A percentile compares a stretch with the other conserved stretches of the same genome.
phyloP scores from a whole-genome alignment of 1,140 invertebrate species.

The Spodoptera frugiperda region DNA sequence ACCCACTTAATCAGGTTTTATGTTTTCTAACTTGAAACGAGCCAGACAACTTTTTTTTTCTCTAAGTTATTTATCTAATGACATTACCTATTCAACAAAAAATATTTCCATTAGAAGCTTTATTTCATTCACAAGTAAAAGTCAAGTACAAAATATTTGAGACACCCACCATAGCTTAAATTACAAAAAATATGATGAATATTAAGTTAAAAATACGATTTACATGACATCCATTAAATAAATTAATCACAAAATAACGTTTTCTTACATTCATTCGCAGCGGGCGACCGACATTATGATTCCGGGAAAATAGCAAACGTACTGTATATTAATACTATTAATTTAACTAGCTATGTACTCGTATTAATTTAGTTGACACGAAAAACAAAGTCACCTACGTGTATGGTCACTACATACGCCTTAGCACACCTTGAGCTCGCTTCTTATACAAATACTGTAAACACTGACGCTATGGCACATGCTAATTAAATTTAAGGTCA shows the following conservation, averaged over 20 bases:
- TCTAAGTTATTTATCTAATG: too few relatives aligned
- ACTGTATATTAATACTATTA: conserved; percentile 41
- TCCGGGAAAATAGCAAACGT: conserved; percentile 24
- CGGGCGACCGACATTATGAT: conserved; percentile 9
- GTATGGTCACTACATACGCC: background rate
- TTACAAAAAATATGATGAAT: conserved; percentile 44
- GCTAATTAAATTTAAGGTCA: conserved; percentile 32
- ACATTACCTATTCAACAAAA: too few relatives aligned
- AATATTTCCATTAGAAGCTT: too few relatives aligned
- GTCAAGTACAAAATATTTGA: conserved; percentile 28
- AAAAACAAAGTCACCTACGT: conserved; percentile 14
- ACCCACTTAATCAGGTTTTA: too few relatives aligned
- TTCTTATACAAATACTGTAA: conserved; percentile 16
- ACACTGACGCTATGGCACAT: conserved; percentile 31
- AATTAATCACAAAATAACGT: conserved; percentile 42
- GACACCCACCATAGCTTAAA: conserved; percentile 28
- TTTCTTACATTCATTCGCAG: conserved; percentile 29
- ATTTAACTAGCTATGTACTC: conserved; percentile 44
- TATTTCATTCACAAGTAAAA: too few relatives aligned
- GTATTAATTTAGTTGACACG: conserved; percentile 9
- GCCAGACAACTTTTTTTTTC: too few relatives aligned
- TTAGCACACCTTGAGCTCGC: conserved; percentile 31
- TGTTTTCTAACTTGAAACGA: too few relatives aligned
- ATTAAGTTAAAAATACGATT: conserved; percentile 41
- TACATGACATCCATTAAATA: conserved; percentile 42